Evolutionary conservation across 2,797 vertebrate species (phyloP), one percentile per base, ranked within the genome.

Genomic region (Podargus strigoides): DNA sequence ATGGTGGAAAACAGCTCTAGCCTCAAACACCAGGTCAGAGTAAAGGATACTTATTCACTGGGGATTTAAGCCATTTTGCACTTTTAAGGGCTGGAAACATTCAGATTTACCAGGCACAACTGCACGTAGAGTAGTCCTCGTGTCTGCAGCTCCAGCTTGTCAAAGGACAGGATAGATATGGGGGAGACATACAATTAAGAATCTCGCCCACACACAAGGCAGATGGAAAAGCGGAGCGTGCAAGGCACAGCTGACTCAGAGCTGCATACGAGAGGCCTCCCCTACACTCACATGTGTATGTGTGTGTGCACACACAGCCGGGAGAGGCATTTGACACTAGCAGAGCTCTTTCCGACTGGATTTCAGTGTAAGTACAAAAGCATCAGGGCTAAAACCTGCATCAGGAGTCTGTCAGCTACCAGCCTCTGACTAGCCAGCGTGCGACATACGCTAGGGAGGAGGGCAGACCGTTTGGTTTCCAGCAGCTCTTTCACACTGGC

Each of bases 71-170:
- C 11, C 26, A 80, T 50, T 83, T 47, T 66, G 41, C 64, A 28
- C 37, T 78, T 88, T 36, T n/a, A 70, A 81, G 36, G 60, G 46
- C 44, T 78, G 46, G 50, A 89, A 87, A 83, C 0, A 1, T 69
- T 97, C 93, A 96, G 95, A 96, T 96, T 96, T 96, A 96, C 95
- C 91, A 97, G 94, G 93, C 56, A 53, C 95, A 95, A 96, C 95
- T 87, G 79, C 49, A 88, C 1, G 0, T 15, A 95, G 85, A 63
- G 78, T 89, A 94, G 67, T 70, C 93, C 79, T 89, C 70, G 13
- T 46, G 68, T 83, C 69, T 84, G 80, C 93, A 96, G 94, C 83
- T 95, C 87, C 32, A 13, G 91, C 49, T 87, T 93, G 91, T 69
- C 93, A 94, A 92, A 93, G 84, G 93, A 85, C 91, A 74, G 87